A percentile compares a stretch with the other conserved stretches of the same genome.
phyloP scores from a whole-genome alignment of 2,797 vertebrate genomes.

The Periophthalmus magnuspinnatus region DNA sequence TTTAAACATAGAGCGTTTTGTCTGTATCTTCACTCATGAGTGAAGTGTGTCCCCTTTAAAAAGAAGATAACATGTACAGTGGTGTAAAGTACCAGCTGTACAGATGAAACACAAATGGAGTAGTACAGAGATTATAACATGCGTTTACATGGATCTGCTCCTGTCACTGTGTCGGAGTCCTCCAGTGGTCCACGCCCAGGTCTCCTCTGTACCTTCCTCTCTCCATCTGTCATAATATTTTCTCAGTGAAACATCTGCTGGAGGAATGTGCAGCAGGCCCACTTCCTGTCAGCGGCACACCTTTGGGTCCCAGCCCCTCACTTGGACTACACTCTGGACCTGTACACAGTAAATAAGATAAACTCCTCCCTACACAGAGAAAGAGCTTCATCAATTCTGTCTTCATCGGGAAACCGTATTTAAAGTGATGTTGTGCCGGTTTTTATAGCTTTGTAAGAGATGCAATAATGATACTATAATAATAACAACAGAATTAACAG shows the following conservation, averaged over 20 bases:
- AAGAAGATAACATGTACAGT: not conserved
- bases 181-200: slow-evolving; percentile 21
- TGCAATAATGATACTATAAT: too few relatives aligned
- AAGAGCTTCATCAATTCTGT: not conserved
- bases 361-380: not conserved
- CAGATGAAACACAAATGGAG: not conserved
- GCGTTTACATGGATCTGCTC: not conserved
- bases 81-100: not conserved
- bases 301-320: not conserved
- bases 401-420: not conserved
- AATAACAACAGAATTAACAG: too few relatives aligned
- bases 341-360: not conserved
- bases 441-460: not conserved
- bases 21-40: too few relatives aligned
- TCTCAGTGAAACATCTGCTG: slow-evolving; percentile 84
- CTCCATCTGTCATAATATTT: slow-evolving; percentile 87
- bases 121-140: not conserved
- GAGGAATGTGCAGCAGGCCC: slow-evolving; percentile 74
- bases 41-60: not conserved
- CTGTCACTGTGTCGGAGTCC: not conserved
- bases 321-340: not conserved
- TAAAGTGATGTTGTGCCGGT: not conserved
- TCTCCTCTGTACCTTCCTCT: slow-evolving; percentile 61
- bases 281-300: slow-evolving; percentile 66
- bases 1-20: too few relatives aligned